phyloP scores from a whole-genome alignment of 2,888 invertebrate genomes.

The Poecilobothrus nobilitatus region DNA sequence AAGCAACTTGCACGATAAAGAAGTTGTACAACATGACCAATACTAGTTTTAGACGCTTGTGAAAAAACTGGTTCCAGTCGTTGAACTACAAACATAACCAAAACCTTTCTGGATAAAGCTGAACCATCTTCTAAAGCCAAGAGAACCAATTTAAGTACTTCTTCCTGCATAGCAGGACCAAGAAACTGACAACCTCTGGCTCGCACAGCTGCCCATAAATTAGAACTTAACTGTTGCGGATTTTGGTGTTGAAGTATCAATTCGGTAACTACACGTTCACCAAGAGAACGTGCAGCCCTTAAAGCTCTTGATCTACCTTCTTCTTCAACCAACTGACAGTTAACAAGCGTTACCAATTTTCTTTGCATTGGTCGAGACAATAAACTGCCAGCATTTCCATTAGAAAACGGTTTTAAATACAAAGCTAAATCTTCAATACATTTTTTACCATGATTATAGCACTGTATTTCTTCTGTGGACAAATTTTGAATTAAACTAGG shows the following conservation, averaged over 20 bases:
- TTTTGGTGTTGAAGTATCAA: conserved; percentile 92
- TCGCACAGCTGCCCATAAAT: conserved; percentile 94
- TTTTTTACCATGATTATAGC: conserved; percentile 58
- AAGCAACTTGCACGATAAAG: conserved; percentile 97
- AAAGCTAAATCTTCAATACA: conserved; percentile 82
- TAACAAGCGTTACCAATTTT: conserved; percentile 84
- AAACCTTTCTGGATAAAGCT: conserved; percentile 82
- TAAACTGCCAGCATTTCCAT: conserved; percentile 40
- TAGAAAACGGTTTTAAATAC: conserved; percentile 74
- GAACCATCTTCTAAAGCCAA: conserved; percentile 92
- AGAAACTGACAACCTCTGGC: conserved; percentile 96
- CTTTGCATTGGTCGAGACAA: conserved; percentile 91
- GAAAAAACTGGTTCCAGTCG: conserved; percentile 90
- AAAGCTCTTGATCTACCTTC: conserved; percentile 74
- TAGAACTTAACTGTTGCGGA: conserved; percentile 84
- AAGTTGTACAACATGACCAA: conserved; percentile 97
- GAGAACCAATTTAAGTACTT: conserved; percentile 88
- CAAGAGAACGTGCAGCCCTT: conserved; percentile 81
- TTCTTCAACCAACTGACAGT: conserved; percentile 85
- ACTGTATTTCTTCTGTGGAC: conserved; percentile 46
- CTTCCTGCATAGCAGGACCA: conserved; percentile 99
- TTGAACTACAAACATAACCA: conserved; percentile 98
- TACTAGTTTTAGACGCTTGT: conserved; percentile 96
- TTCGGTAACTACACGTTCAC: conserved; percentile 89
- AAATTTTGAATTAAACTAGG: conserved; percentile 43